phyloP scores from a whole-genome alignment of 2,888 invertebrate species.

The Callyntrura sp. region DNA sequence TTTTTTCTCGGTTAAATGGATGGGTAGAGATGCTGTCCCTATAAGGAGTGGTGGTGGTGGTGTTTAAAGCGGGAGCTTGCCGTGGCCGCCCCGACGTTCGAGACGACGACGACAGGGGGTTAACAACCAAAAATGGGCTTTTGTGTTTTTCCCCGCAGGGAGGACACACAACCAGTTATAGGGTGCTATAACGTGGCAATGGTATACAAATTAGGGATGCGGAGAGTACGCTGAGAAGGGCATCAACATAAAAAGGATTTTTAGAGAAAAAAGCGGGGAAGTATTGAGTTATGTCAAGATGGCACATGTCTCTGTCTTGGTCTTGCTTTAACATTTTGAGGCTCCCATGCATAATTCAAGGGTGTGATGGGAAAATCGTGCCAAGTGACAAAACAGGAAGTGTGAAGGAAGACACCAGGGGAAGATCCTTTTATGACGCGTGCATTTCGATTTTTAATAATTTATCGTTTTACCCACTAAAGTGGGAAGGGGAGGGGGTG shows the following conservation, averaged over 20 bases:
- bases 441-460: conserved; percentile 62
- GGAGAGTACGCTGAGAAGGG: neutral
- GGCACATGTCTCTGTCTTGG: conserved; percentile 5
- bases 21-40: conserved; percentile 33
- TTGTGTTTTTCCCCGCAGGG: neutral
- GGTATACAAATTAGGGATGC: neutral
- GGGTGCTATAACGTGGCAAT: neutral
- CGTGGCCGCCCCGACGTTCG: neutral
- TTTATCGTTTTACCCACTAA: conserved; percentile 27
- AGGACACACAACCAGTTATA: too few relatives aligned
- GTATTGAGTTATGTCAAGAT: neutral
- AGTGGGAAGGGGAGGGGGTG: too few relatives aligned
- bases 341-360: conserved; percentile 70
- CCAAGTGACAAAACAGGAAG: conserved; percentile 49
- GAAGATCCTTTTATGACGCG: conserved; percentile 67
- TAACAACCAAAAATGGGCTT: conserved; percentile 72
- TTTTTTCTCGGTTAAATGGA: conserved; percentile 17
- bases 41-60: too few relatives aligned
- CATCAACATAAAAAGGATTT: neutral
- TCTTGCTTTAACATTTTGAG: neutral
- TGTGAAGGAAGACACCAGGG: neutral
- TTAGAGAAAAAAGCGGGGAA: neutral
- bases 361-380: conserved; percentile 57
- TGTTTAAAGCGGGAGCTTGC: neutral
- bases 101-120: conserved; percentile 62